Evolutionary conservation across 2,113 vertebrate species (phyloP).

Genomic region (Felis chaus): DNA sequence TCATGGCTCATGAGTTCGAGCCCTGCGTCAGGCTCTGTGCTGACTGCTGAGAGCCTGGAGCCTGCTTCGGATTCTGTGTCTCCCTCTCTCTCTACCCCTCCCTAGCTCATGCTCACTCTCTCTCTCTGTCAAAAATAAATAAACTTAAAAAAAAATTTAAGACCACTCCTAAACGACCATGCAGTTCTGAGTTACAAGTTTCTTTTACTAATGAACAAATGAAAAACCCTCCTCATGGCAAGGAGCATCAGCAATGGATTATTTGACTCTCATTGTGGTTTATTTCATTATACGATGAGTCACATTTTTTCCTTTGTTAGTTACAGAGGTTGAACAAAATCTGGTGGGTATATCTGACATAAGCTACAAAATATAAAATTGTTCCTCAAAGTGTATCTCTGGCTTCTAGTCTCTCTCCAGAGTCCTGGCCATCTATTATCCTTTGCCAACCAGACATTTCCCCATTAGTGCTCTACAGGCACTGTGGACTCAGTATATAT

Average conservation of each 20-base stretch:
- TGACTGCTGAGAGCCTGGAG: no score
- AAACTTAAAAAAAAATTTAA: not conserved
- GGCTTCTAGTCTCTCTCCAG: not conserved
- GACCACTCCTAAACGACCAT: conserved; percentile 15
- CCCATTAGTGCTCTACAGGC: not conserved
- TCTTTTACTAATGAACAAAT: conserved; percentile 32
- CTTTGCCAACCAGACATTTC: not conserved
- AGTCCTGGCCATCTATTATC: not conserved
- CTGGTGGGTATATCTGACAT: conserved; percentile 23
- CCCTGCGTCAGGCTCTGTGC: no score
- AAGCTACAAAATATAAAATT: conserved; percentile 12
- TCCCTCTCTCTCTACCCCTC: no score
- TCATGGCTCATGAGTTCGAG: no score
- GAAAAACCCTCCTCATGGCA: conserved; percentile 3
- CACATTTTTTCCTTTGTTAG: conserved; percentile 47
- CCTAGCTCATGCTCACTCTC: no score
- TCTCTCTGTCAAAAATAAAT: no score
- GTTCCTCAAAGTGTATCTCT: not conserved
- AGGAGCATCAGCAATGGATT: not conserved
- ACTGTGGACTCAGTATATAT: not conserved
- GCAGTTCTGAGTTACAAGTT: conserved; percentile 32
- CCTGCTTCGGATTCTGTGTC: no score
- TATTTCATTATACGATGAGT: conserved; percentile 37
- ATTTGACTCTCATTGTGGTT: conserved; percentile 43
- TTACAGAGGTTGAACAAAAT: conserved; percentile 46